Conservation (phyloP, 1,140 invertebrate genomes). For the Bombus turneri region DNA sequence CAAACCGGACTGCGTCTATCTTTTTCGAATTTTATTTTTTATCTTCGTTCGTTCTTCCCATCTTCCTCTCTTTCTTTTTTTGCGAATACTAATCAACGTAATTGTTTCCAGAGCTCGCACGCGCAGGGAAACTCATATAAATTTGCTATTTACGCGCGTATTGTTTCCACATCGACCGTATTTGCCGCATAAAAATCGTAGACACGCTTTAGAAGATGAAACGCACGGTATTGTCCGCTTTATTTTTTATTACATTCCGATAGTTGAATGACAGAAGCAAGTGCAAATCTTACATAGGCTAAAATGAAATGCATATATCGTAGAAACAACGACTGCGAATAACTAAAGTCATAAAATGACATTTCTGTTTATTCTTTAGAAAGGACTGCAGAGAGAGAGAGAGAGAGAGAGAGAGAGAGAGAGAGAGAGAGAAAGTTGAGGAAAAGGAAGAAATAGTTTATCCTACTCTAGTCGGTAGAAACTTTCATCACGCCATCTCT, state of each 20-base stretch:
- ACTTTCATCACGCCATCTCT: too few species aligned
- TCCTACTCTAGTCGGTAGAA: neutral
- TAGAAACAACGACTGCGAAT: slow-evolving; percentile 9
- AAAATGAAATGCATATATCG: neutral
- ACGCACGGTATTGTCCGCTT: neutral
- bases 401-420: neutral
- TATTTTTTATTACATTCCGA: neutral
- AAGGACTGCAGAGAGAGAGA: neutral
- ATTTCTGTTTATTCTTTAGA: neutral
- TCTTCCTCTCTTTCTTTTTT: neutral
- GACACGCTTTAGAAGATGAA: neutral
- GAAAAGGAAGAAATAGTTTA: neutral
- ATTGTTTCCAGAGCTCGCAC: neutral
- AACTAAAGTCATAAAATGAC: neutral
- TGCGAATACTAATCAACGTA: slow-evolving; percentile 10
- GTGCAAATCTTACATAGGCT: neutral
- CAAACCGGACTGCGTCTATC: too few species aligned
- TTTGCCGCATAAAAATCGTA: slow-evolving; percentile 5
- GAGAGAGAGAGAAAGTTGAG: too few species aligned
- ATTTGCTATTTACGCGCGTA: slow-evolving; percentile 21
- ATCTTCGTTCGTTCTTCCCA: neutral
- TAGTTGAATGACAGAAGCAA: neutral
- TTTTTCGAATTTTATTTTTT: neutral
- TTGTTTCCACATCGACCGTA: neutral
- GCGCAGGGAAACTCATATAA: neutral